Conservation (phyloP, 2,113 vertebrate species). For the Apistogramma diplotaenia region DNA sequence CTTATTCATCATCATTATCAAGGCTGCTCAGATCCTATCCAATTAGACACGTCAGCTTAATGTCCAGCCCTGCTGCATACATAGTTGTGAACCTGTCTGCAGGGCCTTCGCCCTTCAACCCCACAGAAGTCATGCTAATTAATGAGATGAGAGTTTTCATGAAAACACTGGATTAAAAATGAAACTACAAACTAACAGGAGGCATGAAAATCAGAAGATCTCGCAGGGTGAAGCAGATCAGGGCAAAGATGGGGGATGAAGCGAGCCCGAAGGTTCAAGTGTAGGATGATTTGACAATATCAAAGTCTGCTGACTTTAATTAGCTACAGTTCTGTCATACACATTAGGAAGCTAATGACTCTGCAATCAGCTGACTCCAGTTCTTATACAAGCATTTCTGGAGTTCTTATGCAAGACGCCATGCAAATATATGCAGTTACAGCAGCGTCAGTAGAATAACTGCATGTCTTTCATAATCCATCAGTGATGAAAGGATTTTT, state of each 20-base stretch:
- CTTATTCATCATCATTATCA: neutral
- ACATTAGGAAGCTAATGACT: neutral
- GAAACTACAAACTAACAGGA: neutral
- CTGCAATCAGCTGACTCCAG: neutral
- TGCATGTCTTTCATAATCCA: neutral
- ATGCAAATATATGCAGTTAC: neutral
- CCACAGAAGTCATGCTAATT: neutral
- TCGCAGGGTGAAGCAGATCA: neutral
- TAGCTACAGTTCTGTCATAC: neutral
- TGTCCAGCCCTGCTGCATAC: neutral
- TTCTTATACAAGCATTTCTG: neutral
- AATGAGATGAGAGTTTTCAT: neutral
- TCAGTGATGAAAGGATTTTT: neutral
- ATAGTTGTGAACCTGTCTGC: neutral
- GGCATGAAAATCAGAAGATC: neutral
- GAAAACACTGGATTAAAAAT: neutral
- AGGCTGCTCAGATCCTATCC: neutral
- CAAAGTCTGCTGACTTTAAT: neutral
- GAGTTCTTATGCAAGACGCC: neutral
- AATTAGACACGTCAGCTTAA: constrained; percentile 32
- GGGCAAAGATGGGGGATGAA: neutral
- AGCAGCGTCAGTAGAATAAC: neutral
- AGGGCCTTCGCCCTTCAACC: neutral
- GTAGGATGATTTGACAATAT: neutral
- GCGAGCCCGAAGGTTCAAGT: neutral